Evolutionary conservation across 2,113 vertebrate genomes (phyloP), one percentile per base, ranked within the genome.

Genomic region (Python bivittatus): DNA sequence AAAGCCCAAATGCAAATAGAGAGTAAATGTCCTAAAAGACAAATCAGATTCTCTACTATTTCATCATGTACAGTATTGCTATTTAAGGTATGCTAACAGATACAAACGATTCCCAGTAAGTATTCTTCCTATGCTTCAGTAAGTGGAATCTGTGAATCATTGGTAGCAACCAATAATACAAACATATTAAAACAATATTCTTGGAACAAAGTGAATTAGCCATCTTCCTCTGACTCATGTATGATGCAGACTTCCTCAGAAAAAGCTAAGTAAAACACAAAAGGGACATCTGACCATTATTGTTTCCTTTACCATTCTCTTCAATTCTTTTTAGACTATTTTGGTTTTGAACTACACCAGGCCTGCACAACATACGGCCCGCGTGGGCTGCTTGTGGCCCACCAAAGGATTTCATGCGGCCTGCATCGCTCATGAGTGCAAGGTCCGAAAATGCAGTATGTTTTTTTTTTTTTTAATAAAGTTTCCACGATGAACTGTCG

Each of bases 221-320:
- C 23, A 27, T 42, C 20, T 88, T 88, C 42, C 91, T 92, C 42
- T 92, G 88, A 92, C 79, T 92, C 91, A 92, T 84, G n/a, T 52
- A 89, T 85, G 79, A 56, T 89, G 44, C 56, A 42, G 44, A 89
- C 23, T 17, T 89, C 89, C 42, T 92, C 91, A 84, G 72, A 72
- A 92, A 83, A 11, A 64, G 29, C 52, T 42, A 54, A 87, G 33
- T 42, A 87, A 87, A 52, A 88, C 44, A 12, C 86, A 58, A 88
- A 48, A 89, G 8, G 42, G n/a, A 27, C 61, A 33, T 91, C 48
- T 56, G 48, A 86, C 60, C 60, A 42, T 84, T 91, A 53, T 57
- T 38, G 56, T 87, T 91, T 91, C 91, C 91, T 91, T 88, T 88
- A 68, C 60, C 60, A 88, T 84, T 79, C 17, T 53, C 91, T 92